Base-by-base conservation (phyloP, 2,888 invertebrate species). In the Phaonia tiefii region DNA sequence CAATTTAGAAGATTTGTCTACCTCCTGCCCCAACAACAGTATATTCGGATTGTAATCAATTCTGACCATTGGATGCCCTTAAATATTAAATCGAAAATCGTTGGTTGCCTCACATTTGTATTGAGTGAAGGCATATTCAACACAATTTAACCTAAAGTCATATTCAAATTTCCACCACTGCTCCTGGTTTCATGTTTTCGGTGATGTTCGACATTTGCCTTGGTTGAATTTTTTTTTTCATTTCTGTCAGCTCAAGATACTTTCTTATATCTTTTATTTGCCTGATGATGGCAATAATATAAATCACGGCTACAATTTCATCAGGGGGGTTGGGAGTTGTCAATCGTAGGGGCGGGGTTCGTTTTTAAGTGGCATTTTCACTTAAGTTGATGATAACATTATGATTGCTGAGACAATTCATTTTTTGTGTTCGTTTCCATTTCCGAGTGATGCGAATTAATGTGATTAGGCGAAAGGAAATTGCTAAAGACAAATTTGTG, bases 301-400 rank as follows among this genome's bases (percentile, higher is more conserved):
- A 78, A 81, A 78, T 81, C 81, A 75, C 72, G 51, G 75, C 67
- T 56, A 54, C 44, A 75, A 17, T 46, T 31, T 31, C 31, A 3
- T 8, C 31, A 49, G 58, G 58, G 75, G 17, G 37, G n/a, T 49
- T 63, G 25, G 15, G 17, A 26, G 17, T 15, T 56, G 13, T 44
- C n/a, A n/a, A n/a, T n/a, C n/a, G n/a, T n/a, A n/a, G 3, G 26
- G 39, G n/a, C 11, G 63, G 42, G 20, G 42, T 42, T 1, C 65
- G 31, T 49, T 42, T 76, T 75, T 72, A 81, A 81, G 75, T 81
- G 78, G 72, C 69, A 78, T 75, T 69, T 81, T 72, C 78, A 81
- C 81, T 81, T 81, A 81, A 81, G 78, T 78, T 78, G 81, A 81
- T 78, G 81, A 78, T 75, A 78, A 67, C 78, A 75, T 60, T 71